Conservation (phyloP, 2,888 invertebrate species). For the Clostera curtula region DNA sequence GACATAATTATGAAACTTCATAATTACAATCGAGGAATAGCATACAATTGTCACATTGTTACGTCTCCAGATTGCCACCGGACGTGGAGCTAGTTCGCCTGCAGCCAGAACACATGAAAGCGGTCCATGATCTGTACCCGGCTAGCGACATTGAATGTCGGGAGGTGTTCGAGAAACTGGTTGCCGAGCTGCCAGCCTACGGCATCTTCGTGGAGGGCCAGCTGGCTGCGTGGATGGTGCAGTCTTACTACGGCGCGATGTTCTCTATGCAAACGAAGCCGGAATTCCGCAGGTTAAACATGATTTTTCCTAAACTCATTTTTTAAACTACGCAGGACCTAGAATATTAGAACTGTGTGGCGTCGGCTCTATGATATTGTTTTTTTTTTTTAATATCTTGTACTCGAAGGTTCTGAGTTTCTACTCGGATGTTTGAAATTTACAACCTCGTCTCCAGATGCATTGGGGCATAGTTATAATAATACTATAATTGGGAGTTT, state of each 20-base stretch:
- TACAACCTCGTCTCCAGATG: too few species aligned
- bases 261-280: constrained; percentile 93
- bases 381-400: too few species aligned
- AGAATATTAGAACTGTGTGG: too few species aligned
- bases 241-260: constrained; percentile 93
- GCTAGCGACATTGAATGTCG: constrained; percentile 92
- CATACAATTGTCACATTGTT: background rate
- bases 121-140: constrained; percentile 90
- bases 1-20: too few species aligned
- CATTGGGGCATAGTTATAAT: too few species aligned
- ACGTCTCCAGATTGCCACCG: constrained; percentile 66
- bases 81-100: constrained; percentile 86
- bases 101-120: constrained; percentile 84
- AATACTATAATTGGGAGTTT: too few species aligned
- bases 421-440: too few species aligned
- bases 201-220: constrained; percentile 86
- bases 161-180: constrained; percentile 86
- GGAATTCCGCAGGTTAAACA: constrained; percentile 81
- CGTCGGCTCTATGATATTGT: too few species aligned
- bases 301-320: too few species aligned
- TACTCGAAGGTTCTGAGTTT: too few species aligned
- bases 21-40: too few species aligned
- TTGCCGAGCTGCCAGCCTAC: constrained; percentile 85
- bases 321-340: too few species aligned
- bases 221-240: constrained; percentile 93